Evolutionary conservation across 2,797 vertebrate genomes (phyloP).

Genomic region (Smutsia temminckii): DNA sequence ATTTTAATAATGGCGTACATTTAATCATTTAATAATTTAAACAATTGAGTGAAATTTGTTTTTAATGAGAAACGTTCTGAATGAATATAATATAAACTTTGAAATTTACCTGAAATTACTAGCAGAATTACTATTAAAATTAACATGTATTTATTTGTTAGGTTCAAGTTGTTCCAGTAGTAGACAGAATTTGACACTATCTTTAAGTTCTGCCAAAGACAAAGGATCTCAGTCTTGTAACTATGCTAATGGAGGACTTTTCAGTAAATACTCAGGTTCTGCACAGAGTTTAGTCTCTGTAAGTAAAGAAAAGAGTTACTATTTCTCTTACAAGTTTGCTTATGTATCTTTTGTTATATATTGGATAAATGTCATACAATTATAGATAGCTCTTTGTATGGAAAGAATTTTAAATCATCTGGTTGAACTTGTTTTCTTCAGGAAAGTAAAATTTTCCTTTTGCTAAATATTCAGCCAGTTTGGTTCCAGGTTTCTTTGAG

Average conservation of each 20-base stretch:
- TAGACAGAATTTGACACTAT: conserved; percentile 90
- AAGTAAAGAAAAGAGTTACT: conserved; percentile 73
- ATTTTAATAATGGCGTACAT: conserved; percentile 4
- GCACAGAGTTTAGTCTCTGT: conserved; percentile 94
- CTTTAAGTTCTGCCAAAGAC: conserved; percentile 89
- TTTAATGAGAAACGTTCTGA: conserved; percentile 43
- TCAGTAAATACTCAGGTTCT: conserved; percentile 92
- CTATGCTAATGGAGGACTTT: conserved; percentile 87
- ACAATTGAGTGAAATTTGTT: not conserved
- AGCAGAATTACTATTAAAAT: not conserved
- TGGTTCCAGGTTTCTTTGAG: not conserved
- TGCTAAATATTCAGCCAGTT: not conserved
- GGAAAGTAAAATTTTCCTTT: conserved; percentile 13
- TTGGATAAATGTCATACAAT: not conserved
- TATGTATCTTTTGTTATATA: not conserved
- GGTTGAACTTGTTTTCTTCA: not conserved
- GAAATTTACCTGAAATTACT: not conserved
- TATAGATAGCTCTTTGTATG: not conserved
- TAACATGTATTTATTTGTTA: conserved; percentile 76
- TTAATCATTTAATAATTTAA: conserved; percentile 57
- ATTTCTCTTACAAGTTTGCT: not conserved
- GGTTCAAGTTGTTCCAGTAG: conserved; percentile 89
- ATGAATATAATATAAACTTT: conserved; percentile 10
- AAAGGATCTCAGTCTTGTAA: conserved; percentile 88
- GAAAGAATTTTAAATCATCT: not conserved